Base-by-base conservation (phyloP, 2,113 vertebrate genomes). In the Perca flavescens region DNA sequence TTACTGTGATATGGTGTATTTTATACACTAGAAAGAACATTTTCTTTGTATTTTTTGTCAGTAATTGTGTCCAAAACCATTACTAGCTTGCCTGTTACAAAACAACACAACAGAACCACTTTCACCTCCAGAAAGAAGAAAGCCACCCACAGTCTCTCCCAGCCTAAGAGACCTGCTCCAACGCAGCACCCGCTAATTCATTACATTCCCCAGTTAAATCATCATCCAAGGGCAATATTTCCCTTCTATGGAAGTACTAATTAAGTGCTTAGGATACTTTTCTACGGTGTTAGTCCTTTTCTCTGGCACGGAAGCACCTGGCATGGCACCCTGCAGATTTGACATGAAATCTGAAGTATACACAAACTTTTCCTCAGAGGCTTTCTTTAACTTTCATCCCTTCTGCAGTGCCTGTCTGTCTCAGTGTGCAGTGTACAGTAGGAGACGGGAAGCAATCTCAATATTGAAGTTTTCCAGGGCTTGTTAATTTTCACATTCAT, bases 141-240 rank as follows among this genome's bases (percentile, higher is more conserved):
- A 83, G 46, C 79, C 91, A 83, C 82, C 69, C 79, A 79, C 62
- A 65, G 70, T 52, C 62, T 83, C 64, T 63, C 54, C n/a, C 25
- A 19, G 70, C 66, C 66, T 67, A 28, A 67, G 40, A 85, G 74
- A 84, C 89, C 82, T 92, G 88, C 80, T 86, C 36, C 68, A 79
- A 88, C 84, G 21, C 87, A 79, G 50, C 80, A 58, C 67, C 69
- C 25, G 4, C 46, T 85, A 87, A 89, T 77, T 84, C 83, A 87
- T 93, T 90, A 91, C 85, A 92, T 90, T 91, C 81, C 84, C 56
- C 85, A 88, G 85, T 91, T 89, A 87, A 86, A 86, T 63, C 72
- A 78, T 86, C 72, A 89, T 76, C 75, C 63, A 79, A 60, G 47
- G 77, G 87, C 36, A 77, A 88, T 79, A 86, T 82, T 82, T 66